Evolutionary conservation across 1,140 invertebrate genomes (phyloP).

Genomic region (Adoxophyes honmai): DNA sequence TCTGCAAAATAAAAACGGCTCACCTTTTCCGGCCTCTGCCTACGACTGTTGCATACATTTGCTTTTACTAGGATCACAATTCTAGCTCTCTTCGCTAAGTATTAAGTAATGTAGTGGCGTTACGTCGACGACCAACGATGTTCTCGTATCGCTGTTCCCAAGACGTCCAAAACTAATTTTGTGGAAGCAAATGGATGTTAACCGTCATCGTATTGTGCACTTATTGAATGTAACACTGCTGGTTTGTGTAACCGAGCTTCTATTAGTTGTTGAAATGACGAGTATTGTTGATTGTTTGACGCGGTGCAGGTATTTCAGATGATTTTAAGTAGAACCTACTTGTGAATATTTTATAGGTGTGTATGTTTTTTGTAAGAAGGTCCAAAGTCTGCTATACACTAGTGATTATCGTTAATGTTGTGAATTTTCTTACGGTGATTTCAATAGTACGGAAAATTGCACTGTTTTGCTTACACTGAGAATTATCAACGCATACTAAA

Average conservation of each 20-base stretch:
- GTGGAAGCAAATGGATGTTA: slow-evolving; percentile 31
- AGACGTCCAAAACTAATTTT: slow-evolving; percentile 31
- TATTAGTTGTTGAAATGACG: not conserved
- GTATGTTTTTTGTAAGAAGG: not conserved
- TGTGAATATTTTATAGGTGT: slow-evolving; percentile 4
- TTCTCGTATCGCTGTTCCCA: slow-evolving; percentile 21
- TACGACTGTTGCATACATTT: slow-evolving; percentile 37
- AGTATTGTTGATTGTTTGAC: slow-evolving; percentile 7
- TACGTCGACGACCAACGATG: slow-evolving; percentile 18
- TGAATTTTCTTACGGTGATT: too few species aligned
- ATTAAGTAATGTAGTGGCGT: slow-evolving; percentile 29
- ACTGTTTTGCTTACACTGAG: too few species aligned
- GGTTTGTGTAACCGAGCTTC: slow-evolving; percentile 12
- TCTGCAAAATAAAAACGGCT: too few species aligned
- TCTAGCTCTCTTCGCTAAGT: slow-evolving; percentile 44
- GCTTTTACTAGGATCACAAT: slow-evolving; percentile 31
- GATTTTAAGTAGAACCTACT: slow-evolving; percentile 1
- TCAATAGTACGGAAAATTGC: too few species aligned
- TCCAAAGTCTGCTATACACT: too few species aligned
- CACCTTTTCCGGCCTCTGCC: too few species aligned
- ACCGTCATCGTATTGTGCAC: not conserved
- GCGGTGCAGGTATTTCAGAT: not conserved
- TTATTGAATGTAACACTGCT: slow-evolving; percentile 27
- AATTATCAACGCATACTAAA: too few species aligned
- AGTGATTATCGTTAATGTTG: too few species aligned